Evolutionary conservation across 2,888 invertebrate species (phyloP).

Genomic region (Leucophenga maculata): DNA sequence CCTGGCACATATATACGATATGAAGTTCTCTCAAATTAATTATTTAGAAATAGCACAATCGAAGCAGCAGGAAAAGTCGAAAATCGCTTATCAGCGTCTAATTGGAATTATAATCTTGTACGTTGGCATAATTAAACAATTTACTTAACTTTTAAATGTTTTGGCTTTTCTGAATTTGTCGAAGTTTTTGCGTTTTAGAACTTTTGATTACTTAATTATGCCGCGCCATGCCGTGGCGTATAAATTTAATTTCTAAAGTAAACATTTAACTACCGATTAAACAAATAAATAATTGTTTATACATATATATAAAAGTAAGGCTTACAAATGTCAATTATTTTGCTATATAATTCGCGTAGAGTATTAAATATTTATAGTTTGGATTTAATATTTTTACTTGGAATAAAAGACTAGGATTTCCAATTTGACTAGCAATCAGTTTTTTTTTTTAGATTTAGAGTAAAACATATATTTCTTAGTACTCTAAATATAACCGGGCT

Average conservation of each 20-base stretch:
- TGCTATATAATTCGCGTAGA: no score
- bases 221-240: neutral
- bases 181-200: conserved; percentile 42
- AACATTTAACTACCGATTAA: conserved; percentile 66
- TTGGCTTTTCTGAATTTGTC: no score
- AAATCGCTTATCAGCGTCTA: conserved; percentile 19
- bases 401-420: no score
- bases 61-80: conserved; percentile 41
- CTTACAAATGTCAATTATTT: no score
- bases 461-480: no score
- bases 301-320: neutral
- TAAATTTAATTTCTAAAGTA: conserved; percentile 57
- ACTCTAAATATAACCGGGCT: no score
- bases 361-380: no score
- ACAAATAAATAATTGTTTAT: conserved; percentile 31
- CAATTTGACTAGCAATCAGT: no score
- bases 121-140: conserved; percentile 63
- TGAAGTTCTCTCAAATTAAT: conserved; percentile 3
- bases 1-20: neutral
- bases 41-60: neutral
- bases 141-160: conserved; percentile 39
- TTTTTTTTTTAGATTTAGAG: no score
- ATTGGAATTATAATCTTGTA: conserved; percentile 50
- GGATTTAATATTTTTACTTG: no score
- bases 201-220: conserved; percentile 40